A percentile compares a stretch with the other conserved stretches of the same genome.
phyloP scores from a whole-genome alignment of 92 coral and sea anemone species.

The Palythoa grandis region DNA sequence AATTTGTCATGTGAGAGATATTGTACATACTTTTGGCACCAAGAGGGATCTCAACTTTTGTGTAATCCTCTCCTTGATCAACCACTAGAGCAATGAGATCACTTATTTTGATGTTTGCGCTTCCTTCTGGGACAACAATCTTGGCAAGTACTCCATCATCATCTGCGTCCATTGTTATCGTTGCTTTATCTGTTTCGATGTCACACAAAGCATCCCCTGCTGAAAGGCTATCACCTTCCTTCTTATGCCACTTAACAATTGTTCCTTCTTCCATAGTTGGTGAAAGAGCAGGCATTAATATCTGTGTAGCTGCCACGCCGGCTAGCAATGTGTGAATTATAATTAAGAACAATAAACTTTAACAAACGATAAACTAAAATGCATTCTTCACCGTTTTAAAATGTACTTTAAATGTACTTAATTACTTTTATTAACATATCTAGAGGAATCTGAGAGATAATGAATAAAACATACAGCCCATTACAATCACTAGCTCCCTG shows the following conservation, averaged over 20 bases:
- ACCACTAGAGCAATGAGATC: conserved; percentile 81
- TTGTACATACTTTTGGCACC: conserved; percentile 21
- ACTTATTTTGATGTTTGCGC: conserved; percentile 68
- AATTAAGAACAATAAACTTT: too few relatives aligned
- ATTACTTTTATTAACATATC: too few relatives aligned
- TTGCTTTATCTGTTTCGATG: conserved; percentile 92
- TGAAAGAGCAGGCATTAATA: conserved; percentile 88
- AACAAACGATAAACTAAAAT: too few relatives aligned
- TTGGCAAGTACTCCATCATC: conserved; percentile 88
- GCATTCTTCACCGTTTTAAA: too few relatives aligned
- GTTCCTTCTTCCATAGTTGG: conserved; percentile 95
- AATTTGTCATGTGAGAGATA: background rate
- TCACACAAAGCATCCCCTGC: conserved; percentile 91
- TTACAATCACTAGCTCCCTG: too few relatives aligned
- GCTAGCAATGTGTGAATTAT: background rate
- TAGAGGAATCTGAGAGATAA: too few relatives aligned
- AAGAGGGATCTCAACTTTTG: conserved; percentile 76
- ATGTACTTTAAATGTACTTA: too few relatives aligned
- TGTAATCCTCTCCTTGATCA: conserved; percentile 78
- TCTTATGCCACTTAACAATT: conserved; percentile 79
- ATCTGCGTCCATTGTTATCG: conserved; percentile 84
- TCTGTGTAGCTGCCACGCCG: conserved; percentile 70
- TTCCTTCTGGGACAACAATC: conserved; percentile 80
- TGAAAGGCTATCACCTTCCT: conserved; percentile 73
- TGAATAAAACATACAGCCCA: too few relatives aligned